Base-by-base conservation (phyloP, 2,888 invertebrate genomes). In the Adelognathus sp. region DNA sequence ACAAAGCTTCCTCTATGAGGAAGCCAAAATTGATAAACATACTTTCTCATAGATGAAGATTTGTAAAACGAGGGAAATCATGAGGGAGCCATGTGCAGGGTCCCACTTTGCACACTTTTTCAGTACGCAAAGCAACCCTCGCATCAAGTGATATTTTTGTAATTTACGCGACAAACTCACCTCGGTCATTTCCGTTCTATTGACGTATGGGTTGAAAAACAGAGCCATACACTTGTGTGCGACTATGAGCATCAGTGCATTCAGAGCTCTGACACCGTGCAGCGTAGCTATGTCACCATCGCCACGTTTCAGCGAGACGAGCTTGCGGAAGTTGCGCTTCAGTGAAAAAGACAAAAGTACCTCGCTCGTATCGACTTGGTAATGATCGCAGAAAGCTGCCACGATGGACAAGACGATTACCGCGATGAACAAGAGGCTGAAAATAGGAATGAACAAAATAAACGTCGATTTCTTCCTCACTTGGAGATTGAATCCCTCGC, bases 181-280 rank as follows among this genome's bases (percentile, higher is more conserved):
- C 92, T 95, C 95, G 0, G 94, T 91, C 94, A 95, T 94, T 81
- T 92, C 91, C 0, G 95, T 95, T 80, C 95, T 92, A 86, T 95
- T 95, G 54, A 93, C 89, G 85, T 94, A 95, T 1, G 95, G 94
- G 86, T 94, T 92, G 84, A 94, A 95, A 85, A 95, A 94, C 69
- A 94, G 87, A 0, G 95, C 95, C 94, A 95, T 94, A n/a, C 94
- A 94, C 87, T 95, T 95, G 88, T 95, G 95, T 0, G 95, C 93
- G 3, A 94, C 85, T 6, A 95, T 87, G 74, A 95, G 88, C 92
- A 95, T 93, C 4, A 93, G 54, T 0, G 95, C 95, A 85, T 95
- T 95, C 4, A 95, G 84, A 74, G 94, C 94, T 75, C 95, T 91
- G 39, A 95, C 93, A 16, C 95, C 95, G 88, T 95, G 95, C 0